Conservation (phyloP, 2,113 vertebrate species). For the Bombycilla garrulus region DNA sequence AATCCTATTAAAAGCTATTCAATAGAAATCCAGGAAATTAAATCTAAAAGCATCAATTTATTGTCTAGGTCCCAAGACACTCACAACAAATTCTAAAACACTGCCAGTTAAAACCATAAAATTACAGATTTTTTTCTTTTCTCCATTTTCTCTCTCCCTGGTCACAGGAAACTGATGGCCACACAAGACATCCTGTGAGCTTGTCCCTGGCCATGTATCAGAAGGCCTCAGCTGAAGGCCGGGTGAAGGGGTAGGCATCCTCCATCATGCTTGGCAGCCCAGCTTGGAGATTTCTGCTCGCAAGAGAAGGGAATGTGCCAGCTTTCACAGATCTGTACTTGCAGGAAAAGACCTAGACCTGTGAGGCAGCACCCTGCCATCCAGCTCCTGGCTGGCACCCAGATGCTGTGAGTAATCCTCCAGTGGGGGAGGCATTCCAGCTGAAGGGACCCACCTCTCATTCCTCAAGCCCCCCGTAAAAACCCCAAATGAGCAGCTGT, state of each 20-base stretch:
- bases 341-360: background rate
- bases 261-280: background rate
- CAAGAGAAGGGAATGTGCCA: background rate
- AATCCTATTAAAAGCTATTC: background rate
- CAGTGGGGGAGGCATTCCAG: background rate
- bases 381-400: background rate
- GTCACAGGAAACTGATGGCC: background rate
- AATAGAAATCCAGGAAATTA: background rate
- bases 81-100: background rate
- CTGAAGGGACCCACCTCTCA: background rate
- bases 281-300: background rate
- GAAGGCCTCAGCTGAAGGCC: background rate
- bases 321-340: slow-evolving; percentile 54
- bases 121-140: background rate
- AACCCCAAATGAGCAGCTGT: background rate
- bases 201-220: background rate
- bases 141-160: background rate
- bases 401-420: slow-evolving; percentile 48
- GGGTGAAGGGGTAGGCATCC: background rate
- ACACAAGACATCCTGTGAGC: background rate
- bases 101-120: background rate
- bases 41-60: background rate
- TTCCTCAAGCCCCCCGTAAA: background rate
- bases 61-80: background rate
- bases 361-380: slow-evolving; percentile 36